phyloP scores from a whole-genome alignment of 2,113 vertebrate genomes.

The Syrmaticus mikado region DNA sequence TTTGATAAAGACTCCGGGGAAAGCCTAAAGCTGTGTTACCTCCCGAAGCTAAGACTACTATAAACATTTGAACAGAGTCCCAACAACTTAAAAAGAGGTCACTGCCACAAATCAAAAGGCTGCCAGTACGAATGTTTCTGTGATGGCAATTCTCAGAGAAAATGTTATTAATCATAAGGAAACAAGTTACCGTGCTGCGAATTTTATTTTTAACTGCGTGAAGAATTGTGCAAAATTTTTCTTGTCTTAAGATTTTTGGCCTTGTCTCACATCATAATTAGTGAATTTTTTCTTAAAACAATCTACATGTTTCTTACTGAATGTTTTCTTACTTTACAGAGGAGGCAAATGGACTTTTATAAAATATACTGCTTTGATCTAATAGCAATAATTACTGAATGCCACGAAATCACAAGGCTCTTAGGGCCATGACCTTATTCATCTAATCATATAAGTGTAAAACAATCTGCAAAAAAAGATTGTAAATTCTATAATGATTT shows the following conservation, averaged over 20 bases:
- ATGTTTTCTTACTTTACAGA: background rate
- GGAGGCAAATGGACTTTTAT: background rate
- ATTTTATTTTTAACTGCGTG: background rate
- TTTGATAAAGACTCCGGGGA: background rate
- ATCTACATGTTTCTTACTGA: background rate
- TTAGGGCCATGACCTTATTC: background rate
- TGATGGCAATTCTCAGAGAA: background rate
- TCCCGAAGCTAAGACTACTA: background rate
- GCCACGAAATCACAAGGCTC: background rate
- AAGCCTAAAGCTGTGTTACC: background rate
- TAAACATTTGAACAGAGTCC: background rate
- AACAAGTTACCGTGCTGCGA: background rate
- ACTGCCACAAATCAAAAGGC: background rate
- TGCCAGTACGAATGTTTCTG: background rate
- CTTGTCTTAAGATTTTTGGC: background rate
- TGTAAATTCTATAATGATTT: background rate
- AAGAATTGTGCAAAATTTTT: rapidly evolving
- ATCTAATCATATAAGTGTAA: background rate
- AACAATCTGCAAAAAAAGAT: background rate
- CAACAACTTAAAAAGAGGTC: background rate
- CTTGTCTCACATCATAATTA: background rate
- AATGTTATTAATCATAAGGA: background rate
- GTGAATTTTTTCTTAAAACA: too few relatives aligned
- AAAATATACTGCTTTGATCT: background rate
- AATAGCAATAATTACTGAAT: background rate